Evolutionary conservation across 2,113 vertebrate species (phyloP), one percentile per base, ranked within the genome.

Genomic region (Mustela nigripes): DNA sequence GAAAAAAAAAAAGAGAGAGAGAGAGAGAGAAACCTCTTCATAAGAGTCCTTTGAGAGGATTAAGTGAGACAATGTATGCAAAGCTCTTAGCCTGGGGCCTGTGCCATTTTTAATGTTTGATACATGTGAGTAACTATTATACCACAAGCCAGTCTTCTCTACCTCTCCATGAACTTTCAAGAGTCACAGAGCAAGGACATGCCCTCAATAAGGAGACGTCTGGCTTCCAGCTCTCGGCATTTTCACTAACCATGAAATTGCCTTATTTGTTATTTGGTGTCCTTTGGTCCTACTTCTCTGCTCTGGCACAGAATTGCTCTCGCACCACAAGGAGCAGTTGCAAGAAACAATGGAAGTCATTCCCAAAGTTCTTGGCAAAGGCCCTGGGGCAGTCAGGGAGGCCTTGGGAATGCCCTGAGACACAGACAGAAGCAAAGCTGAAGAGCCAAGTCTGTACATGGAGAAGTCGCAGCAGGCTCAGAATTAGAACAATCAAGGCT

Each of bases 321-420:
- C 28, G 4, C n/a, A 74, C 12, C 22, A 65, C n/a, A 67, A n/a
- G 5, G 9, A 56, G 31, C 0, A 3, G 28, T 6, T 58, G 19
- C 2, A n/a, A 58, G 36, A 87, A 80, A 24, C 8, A 31, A 3
- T 0, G 33, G 21, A 90, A 71, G 10, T 48, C 11, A 10, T 45
- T 36, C 18, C 19, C 12, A 8, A 19, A 4, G 1, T 63, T 26
- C 58, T 91, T 56, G 42, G 3, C 15, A 4, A 36, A 24, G 45
- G 12, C 12, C 1, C 31, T 1, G 5, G 21, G 6, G 58, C 2
- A 1, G 1, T 58, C 2, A 7, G 5, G 26, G 39, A 7, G 4
- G 12, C 10, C 22, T 67, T 36, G 56, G 14, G 80, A 76, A n/a
- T 24, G n/a, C 0, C 19, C 11, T 2, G 39, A 53, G 14, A 81